Evolutionary conservation across 1,140 invertebrate species (phyloP), one percentile per base, ranked within the genome.

Genomic region (Drosophila orosa): DNA sequence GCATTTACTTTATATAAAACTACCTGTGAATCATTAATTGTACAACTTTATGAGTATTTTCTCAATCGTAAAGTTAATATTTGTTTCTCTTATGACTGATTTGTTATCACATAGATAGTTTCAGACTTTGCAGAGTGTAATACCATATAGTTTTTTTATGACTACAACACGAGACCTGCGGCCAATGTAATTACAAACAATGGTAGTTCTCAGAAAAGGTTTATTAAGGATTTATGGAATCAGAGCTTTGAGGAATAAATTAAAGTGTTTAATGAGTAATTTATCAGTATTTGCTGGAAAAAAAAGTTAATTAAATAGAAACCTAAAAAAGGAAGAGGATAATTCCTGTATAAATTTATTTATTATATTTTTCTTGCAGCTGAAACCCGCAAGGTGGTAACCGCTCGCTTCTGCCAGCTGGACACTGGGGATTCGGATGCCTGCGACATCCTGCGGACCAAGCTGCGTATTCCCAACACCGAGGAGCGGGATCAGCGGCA

Each of bases 341-440:
- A 33, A 33, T 33, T 8, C 9, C 27, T 33, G 0, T 13, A 13
- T 12, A 13, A 33, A 17, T 7, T 42, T 3, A 13, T 22, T 1
- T 13, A 9, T 45, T 8, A 13, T 15, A 45, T 5, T 15, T 24
- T n/a, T 27, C 3, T 27, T 5, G 2, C 31, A 91, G 90, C 86
- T 17, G 56, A 78, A 17, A 80, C 75, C 44, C 72, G 55, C 6
- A 76, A 83, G 56, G 44, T 91, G 61, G 90, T 91, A 0, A 91
- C 90, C 0, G 90, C 90, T 5, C 76, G 90, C 17, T 91, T 91
- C 37, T 91, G 90, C 57, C 90, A 91, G 58, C 75, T 91, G 77
- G 87, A 91, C 68, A 91, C 90, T 2, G 90, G 78, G 0, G 90
- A 91, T 25, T 90, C 90, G 50, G 77, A 91, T 69, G 90, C 90